These are phyloP conservation scores for Hippopotamus amphibius DNA, from an alignment of 2,113 vertebrate genomes.

Conservation along the genomic window DNA sequence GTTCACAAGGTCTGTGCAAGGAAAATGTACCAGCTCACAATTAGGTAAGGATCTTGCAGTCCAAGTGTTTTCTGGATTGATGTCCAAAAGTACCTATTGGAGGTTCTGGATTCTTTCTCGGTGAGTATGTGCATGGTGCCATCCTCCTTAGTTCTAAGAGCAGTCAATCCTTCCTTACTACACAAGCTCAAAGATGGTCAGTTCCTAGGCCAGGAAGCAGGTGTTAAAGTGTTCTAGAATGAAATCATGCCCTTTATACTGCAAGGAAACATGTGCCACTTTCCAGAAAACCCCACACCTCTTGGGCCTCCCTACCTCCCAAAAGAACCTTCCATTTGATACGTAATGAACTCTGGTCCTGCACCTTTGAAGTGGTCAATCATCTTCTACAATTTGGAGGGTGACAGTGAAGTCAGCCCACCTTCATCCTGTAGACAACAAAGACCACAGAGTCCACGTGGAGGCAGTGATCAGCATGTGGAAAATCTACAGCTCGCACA, in stretches of 20 bases:
- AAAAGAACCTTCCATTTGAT: neutral
- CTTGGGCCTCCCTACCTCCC: neutral
- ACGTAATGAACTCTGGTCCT: neutral
- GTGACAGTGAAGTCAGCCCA: neutral
- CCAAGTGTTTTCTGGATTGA: neutral
- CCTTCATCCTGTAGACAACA: neutral
- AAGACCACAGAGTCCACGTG: neutral
- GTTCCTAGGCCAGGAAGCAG: neutral
- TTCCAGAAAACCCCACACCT: neutral
- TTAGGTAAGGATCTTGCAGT: neutral
- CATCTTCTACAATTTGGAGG: neutral
- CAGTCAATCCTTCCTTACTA: neutral
- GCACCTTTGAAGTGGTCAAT: neutral
- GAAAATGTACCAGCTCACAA: neutral
- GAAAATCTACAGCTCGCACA: neutral
- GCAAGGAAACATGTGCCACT: neutral
- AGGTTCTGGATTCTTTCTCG: neutral
- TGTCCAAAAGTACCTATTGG: neutral
- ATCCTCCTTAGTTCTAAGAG: neutral
- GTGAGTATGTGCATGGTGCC: neutral
- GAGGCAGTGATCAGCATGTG: neutral
- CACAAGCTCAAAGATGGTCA: neutral
- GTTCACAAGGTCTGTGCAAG: neutral
- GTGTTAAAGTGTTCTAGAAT: neutral
- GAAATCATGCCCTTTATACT: neutral